Conservation (phyloP, 2,797 vertebrate genomes). For the Myiothlypis chrysogaster region DNA sequence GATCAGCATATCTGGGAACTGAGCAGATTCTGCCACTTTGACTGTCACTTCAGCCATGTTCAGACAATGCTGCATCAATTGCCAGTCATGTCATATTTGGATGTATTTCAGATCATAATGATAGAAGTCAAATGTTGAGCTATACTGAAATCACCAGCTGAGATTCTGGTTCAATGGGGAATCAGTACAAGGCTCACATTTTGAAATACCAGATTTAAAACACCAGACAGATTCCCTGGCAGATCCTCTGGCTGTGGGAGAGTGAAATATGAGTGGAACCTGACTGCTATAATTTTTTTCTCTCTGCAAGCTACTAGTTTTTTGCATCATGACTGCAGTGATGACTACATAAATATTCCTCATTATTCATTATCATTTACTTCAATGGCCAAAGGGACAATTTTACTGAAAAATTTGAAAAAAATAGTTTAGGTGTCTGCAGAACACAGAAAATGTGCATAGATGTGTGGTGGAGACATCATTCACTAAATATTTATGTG, state of each 20-base stretch:
- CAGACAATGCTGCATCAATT: background rate
- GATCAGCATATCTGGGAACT: background rate
- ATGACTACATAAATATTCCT: background rate
- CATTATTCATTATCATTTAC: background rate
- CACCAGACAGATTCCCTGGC: background rate
- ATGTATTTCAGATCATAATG: background rate
- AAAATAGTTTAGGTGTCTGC: background rate
- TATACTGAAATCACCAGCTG: background rate
- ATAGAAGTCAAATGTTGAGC: background rate
- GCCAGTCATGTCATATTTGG: rapidly evolving
- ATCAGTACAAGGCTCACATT: background rate
- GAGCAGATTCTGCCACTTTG: background rate
- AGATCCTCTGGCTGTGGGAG: background rate
- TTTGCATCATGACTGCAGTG: background rate
- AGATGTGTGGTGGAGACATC: background rate
- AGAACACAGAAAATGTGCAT: background rate
- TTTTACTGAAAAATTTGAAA: background rate
- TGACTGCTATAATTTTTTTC: background rate
- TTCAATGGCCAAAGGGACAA: background rate
- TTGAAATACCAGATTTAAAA: background rate
- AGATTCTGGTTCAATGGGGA: background rate
- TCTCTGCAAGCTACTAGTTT: background rate
- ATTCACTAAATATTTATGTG: background rate
- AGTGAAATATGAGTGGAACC: background rate
- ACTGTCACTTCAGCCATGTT: background rate